Evolutionary conservation across 1,140 invertebrate genomes (phyloP).

Genomic region (Anoplolepis gracilipes): DNA sequence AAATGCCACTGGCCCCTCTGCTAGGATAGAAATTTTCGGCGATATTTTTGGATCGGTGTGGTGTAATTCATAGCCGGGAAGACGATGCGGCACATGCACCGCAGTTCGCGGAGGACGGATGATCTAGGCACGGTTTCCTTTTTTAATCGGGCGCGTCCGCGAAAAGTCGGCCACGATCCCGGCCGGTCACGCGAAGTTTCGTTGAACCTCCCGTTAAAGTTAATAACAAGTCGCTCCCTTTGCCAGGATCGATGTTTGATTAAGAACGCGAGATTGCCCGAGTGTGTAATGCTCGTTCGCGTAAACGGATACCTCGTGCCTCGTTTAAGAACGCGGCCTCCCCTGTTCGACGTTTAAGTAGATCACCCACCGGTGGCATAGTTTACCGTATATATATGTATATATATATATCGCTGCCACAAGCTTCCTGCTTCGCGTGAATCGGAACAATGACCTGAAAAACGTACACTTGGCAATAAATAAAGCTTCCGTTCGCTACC

Average conservation of each 20-base stretch:
- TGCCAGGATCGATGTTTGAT: constrained; percentile 57
- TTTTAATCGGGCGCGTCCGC: constrained; percentile 32
- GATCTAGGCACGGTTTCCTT: constrained; percentile 53
- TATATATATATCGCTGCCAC: background rate
- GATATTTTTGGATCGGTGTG: constrained; percentile 62
- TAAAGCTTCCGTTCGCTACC: background rate
- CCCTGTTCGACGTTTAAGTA: background rate
- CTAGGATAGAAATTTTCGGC: constrained; percentile 56
- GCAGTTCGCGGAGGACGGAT: background rate
- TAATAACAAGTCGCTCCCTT: constrained; percentile 49
- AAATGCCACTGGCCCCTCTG: background rate
- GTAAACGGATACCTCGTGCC: background rate
- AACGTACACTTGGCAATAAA: background rate
- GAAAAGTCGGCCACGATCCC: constrained; percentile 43
- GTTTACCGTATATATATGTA: constrained; percentile 9
- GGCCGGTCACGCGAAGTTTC: constrained; percentile 61
- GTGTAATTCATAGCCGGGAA: constrained; percentile 60
- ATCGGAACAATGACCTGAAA: background rate
- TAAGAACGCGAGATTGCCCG: constrained; percentile 54
- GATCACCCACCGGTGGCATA: background rate
- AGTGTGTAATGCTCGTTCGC: constrained; percentile 22
- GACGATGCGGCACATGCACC: constrained; percentile 34
- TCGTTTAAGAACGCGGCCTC: background rate
- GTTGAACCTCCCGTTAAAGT: constrained; percentile 41
- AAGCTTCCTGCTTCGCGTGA: background rate